phyloP scores from a whole-genome alignment of 2,797 vertebrate genomes.

The Etheostoma perlongum region DNA sequence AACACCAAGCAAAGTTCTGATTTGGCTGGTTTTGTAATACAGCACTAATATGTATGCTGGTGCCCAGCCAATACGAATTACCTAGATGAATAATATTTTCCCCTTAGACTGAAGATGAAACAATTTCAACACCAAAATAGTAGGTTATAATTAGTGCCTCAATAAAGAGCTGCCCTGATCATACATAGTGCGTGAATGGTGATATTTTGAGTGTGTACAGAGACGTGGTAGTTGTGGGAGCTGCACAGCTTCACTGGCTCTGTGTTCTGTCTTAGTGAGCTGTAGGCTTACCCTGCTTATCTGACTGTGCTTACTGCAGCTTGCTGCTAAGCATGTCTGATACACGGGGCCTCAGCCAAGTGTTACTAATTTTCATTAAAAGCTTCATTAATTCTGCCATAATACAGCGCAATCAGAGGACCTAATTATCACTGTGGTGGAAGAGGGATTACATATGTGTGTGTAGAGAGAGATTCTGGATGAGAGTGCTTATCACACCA shows the following conservation, averaged over 20 bases:
- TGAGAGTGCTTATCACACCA: constrained; percentile 28
- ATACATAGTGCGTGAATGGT: constrained; percentile 17
- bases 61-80: constrained; percentile 42
- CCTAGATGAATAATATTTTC: constrained; percentile 23
- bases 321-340: constrained; percentile 68
- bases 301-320: constrained; percentile 60
- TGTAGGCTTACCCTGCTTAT: constrained; percentile 67
- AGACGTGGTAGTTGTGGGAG: constrained; percentile 28
- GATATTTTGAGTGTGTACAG: constrained; percentile 48
- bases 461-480: constrained; percentile 9
- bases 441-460: constrained; percentile 35
- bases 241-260: constrained; percentile 30
- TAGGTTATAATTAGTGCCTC: constrained; percentile 58
- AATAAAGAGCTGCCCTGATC: constrained; percentile 46
- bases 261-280: constrained; percentile 51
- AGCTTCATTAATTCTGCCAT: constrained; percentile 86
- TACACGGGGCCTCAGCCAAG: constrained; percentile 69
- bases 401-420: constrained; percentile 77
- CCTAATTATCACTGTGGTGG: constrained; percentile 75
- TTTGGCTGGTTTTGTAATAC: constrained; percentile 36
- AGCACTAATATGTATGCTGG: constrained; percentile 46
- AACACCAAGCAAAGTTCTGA: constrained; percentile 18
- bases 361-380: constrained; percentile 85
- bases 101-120: constrained; percentile 51
- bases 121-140: constrained; percentile 64